Base-by-base conservation (phyloP, 1,140 invertebrate species). In the Paracyclopina nana region DNA sequence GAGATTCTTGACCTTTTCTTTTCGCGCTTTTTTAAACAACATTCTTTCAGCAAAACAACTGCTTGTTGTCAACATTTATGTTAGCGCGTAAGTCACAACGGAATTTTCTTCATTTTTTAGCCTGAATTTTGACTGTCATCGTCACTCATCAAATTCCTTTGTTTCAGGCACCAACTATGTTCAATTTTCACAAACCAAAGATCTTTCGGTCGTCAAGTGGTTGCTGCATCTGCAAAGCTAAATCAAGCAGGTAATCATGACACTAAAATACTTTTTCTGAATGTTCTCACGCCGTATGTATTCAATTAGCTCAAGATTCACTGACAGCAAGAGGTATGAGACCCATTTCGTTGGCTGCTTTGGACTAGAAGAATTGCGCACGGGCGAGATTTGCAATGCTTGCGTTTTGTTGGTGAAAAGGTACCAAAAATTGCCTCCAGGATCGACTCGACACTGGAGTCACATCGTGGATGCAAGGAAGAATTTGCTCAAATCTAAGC, bases 381-480 rank as follows among this genome's bases (percentile, higher is more conserved):
- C 30, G 14, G 48, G 48, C 12, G 48, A 50, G 29, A 50, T 50
- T 44, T 50, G 48, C 34, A 50, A 50, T 50, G 48, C 48, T 26
- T 50, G 48, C 30, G 48, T 50, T 4, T 25, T 50, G 9, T 29
- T 50, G 18, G 34, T 50, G 25, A 50, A 50, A 25, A n/a, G 48
- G n/a, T 50, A 22, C 30, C 20, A 12, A 9, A 50, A 50, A 22
- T 29, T 50, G 5, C 48, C 48, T 3, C 11, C 29, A 12, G 25
- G 18, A 2, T 42, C 29, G 12, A 50, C 48, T 11, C 14, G 48
- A 14, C 29, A 38, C 14, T 50, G 48, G 48, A 20, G 20, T 11
- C 48, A 50, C 26, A 31, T 50, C 2, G 48, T 50, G 14, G 48
- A 50, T 41, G 29, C 48, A 9, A 14, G 48, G 48, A 72, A 38